These are phyloP conservation scores for Connochaetes taurinus DNA, from an alignment of 2,113 vertebrate species.

Conservation along the genomic window DNA sequence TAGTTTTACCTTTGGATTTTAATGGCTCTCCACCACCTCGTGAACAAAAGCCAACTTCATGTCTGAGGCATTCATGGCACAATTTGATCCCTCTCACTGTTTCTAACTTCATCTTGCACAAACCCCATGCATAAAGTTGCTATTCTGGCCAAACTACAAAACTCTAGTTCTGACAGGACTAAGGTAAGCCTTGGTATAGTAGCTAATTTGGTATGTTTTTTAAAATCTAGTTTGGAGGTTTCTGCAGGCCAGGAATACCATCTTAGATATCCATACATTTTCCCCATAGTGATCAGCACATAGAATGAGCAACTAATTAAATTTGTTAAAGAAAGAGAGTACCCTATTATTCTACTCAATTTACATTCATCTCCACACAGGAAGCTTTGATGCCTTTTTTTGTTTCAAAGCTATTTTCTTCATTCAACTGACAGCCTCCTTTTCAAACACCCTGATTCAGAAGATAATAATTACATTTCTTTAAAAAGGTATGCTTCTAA, in stretches of 20 bases:
- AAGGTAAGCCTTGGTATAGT: background rate
- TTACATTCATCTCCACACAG: background rate
- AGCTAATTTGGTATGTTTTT: background rate
- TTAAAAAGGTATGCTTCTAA: background rate
- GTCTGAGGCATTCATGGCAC: background rate
- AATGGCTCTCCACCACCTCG: background rate
- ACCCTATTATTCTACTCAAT: background rate
- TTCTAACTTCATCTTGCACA: background rate
- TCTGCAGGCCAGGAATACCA: background rate
- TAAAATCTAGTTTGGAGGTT: background rate
- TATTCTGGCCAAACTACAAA: background rate
- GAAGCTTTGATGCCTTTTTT: background rate
- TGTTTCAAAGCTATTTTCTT: slow-evolving; percentile 53
- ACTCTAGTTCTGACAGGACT: background rate
- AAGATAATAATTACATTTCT: slow-evolving; percentile 26
- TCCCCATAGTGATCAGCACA: background rate
- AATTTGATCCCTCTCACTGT: background rate
- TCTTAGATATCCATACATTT: background rate
- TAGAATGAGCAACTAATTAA: background rate
- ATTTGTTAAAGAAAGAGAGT: background rate
- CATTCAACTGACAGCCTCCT: slow-evolving; percentile 30
- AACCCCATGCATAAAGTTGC: background rate
- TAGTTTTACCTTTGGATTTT: slow-evolving; percentile 11
- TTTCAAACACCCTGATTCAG: slow-evolving; percentile 43
- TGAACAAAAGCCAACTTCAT: slow-evolving; percentile 19